Percentiles rank a stretch among this genome's conserved stretches.
These are phyloP conservation scores for Diploscapter pachys DNA, from an alignment of 1,140 invertebrate species.

Conservation along the genomic window DNA sequence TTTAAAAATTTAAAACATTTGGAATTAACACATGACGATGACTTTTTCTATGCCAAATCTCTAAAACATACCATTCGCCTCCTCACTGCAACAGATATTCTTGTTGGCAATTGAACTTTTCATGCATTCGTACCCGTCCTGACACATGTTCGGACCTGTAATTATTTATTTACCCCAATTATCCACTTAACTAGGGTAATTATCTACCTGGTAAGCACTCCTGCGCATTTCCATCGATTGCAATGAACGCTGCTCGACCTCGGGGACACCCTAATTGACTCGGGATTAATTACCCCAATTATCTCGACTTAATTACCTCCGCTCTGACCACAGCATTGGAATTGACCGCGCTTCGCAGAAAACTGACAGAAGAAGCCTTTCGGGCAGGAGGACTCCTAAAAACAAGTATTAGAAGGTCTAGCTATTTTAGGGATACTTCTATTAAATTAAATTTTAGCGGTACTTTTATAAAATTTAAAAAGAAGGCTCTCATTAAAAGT, in stretches of 20 bases:
- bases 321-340: conserved; percentile 37
- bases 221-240: conserved; percentile 32
- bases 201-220: conserved; percentile 12
- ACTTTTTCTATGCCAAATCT: too few relatives aligned
- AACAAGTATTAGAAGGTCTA: too few relatives aligned
- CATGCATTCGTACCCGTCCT: conserved; percentile 29
- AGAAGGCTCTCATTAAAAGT: too few relatives aligned
- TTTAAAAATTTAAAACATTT: too few relatives aligned
- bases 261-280: conserved; percentile 22
- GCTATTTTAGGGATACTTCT: too few relatives aligned
- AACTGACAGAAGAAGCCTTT: conserved; percentile 38
- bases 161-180: too few relatives aligned
- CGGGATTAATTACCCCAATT: not conserved
- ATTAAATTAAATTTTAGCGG: too few relatives aligned
- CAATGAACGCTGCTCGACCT: conserved; percentile 31
- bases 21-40: too few relatives aligned
- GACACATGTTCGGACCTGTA: conserved; percentile 27
- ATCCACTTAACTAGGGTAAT: too few relatives aligned
- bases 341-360: conserved; percentile 22
- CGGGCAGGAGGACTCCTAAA: conserved; percentile 27
- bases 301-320: conserved; percentile 13
- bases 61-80: not conserved
- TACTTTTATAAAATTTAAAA: too few relatives aligned
- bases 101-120: conserved; percentile 19
- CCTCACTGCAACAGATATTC: conserved; percentile 32